A percentile compares a stretch with the other conserved stretches of the same genome.
phyloP scores from a whole-genome alignment of 1,140 invertebrate genomes.

The Lanistes nyassanus region DNA sequence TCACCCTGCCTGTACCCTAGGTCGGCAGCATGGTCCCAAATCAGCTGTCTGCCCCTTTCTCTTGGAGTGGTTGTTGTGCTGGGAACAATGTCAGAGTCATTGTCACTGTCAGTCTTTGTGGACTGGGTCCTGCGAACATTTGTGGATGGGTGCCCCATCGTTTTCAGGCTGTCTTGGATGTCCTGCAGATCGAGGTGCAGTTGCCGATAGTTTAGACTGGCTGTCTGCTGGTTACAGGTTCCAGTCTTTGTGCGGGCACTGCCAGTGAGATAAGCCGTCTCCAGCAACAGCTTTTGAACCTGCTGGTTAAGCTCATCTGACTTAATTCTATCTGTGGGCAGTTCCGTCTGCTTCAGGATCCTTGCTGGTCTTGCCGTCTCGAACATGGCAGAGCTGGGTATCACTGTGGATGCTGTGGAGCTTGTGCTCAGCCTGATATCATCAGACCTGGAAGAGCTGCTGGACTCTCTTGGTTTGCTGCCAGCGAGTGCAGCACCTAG shows the following conservation, averaged over 20 bases:
- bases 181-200: slow-evolving; percentile 55
- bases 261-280: slow-evolving; percentile 15
- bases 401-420: too few species aligned
- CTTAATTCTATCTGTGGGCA: too few species aligned
- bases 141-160: slow-evolving; percentile 13
- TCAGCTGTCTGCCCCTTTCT: slow-evolving; percentile 38
- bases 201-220: slow-evolving; percentile 43
- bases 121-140: neutral
- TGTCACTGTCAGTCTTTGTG: slow-evolving; percentile 24
- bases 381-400: too few species aligned
- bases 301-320: slow-evolving; percentile 3
- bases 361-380: too few species aligned
- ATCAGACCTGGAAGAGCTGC: too few species aligned
- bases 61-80: slow-evolving; percentile 37
- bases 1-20: slow-evolving; percentile 44
- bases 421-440: too few species aligned
- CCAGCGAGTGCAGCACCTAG: too few species aligned
- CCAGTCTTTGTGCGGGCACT: slow-evolving; percentile 12
- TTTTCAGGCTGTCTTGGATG: slow-evolving; percentile 52
- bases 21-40: slow-evolving; percentile 57
- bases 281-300: slow-evolving; percentile 18
- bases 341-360: too few species aligned
- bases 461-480: too few species aligned
- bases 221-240: neutral
- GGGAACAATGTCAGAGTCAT: slow-evolving; percentile 45